A percentile compares a stretch with the other conserved stretches of the same genome.
These are phyloP conservation scores for Cyprinus carpio DNA, from an alignment of 2,113 vertebrate species.

Conservation along the genomic window DNA sequence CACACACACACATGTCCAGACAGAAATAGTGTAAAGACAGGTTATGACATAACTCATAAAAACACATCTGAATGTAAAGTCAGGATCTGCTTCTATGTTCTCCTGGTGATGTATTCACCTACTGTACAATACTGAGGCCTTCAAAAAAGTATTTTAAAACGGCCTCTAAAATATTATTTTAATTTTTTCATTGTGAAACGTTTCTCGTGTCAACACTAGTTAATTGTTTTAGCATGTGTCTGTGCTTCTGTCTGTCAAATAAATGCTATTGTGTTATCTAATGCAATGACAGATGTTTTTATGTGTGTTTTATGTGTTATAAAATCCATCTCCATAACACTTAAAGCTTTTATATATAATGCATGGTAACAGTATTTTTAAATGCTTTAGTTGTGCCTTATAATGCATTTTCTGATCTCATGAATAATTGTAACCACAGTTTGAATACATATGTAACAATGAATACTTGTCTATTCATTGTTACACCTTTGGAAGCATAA, in stretches of 20 bases:
- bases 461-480: neutral
- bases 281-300: neutral
- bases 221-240: no score
- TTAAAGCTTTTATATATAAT: no score
- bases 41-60: no score
- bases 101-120: no score
- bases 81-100: no score
- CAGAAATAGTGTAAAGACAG: no score
- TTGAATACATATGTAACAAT: neutral
- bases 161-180: neutral
- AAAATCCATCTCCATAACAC: no score
- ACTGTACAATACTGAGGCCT: neutral
- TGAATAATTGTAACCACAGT: no score
- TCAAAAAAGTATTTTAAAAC: neutral
- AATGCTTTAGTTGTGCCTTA: no score
- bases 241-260: no score
- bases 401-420: neutral
- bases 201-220: neutral
- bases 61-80: no score
- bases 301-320: neutral
- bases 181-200: neutral
- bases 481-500: neutral
- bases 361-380: no score
- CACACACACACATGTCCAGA: neutral
- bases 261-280: neutral